Percentiles rank a stretch among this genome's conserved stretches.
Evolutionary conservation across 2,113 vertebrate species (phyloP).

Genomic region (Heloderma charlesbogerti): DNA sequence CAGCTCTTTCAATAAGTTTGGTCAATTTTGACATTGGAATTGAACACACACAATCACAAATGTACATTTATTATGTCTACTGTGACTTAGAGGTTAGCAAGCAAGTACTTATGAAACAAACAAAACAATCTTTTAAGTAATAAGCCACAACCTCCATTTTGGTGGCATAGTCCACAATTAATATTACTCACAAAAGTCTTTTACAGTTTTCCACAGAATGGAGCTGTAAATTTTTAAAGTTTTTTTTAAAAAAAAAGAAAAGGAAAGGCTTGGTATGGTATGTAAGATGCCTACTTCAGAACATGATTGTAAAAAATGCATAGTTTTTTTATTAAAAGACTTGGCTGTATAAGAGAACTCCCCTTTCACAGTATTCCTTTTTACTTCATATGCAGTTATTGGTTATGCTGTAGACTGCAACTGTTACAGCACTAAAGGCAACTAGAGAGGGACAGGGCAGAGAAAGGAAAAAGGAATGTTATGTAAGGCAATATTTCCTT

Average conservation of each 20-base stretch:
- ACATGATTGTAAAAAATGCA: conserved; percentile 76
- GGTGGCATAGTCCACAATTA: conserved; percentile 70
- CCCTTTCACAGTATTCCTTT: conserved; percentile 82
- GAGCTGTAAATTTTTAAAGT: conserved; percentile 70
- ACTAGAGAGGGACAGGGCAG: conserved; percentile 80
- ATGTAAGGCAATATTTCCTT: conserved; percentile 81
- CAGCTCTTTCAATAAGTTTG: conserved; percentile 68
- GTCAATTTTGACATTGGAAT: conserved; percentile 77
- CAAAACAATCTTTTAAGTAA: conserved; percentile 58
- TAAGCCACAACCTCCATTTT: conserved; percentile 67
- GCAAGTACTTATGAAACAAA: conserved; percentile 73
- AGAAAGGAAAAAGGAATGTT: conserved; percentile 79
- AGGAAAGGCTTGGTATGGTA: conserved; percentile 56
- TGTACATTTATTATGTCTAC: conserved; percentile 74
- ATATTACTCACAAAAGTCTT: conserved; percentile 57
- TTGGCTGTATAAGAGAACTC: conserved; percentile 72
- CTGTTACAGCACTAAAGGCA: conserved; percentile 84
- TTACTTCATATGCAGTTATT: conserved; percentile 81
- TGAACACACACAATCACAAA: conserved; percentile 75
- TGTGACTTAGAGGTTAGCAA: conserved; percentile 76
- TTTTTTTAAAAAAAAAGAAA: conserved; percentile 16
- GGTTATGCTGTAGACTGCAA: conserved; percentile 79
- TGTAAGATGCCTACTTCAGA: conserved; percentile 70
- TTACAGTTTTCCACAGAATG: conserved; percentile 67
- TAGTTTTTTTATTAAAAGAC: conserved; percentile 71